Conservation (phyloP, 1,140 invertebrate genomes). For the Gonatopus flavifemur region DNA sequence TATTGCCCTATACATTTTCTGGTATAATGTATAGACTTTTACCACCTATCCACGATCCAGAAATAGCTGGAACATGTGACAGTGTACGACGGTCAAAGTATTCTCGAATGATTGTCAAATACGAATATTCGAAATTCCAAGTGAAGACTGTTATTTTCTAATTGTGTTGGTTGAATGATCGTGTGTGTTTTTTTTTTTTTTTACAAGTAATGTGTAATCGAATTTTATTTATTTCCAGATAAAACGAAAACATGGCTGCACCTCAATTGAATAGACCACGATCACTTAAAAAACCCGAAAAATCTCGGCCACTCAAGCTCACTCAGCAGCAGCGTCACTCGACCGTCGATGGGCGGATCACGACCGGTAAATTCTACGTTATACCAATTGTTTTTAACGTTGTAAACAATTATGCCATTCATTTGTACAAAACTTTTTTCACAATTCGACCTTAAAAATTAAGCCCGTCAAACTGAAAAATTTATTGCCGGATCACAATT, state of each 20-base stretch:
- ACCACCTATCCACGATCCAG: too few species aligned
- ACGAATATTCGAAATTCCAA: neutral
- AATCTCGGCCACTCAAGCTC: conserved; percentile 70
- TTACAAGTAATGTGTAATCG: neutral
- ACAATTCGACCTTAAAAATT: too few species aligned
- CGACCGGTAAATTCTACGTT: conserved; percentile 41
- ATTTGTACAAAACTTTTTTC: neutral
- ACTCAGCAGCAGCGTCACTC: conserved; percentile 49
- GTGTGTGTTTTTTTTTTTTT: conserved; percentile 7
- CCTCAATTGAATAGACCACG: conserved; percentile 51
- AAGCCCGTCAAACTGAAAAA: too few species aligned
- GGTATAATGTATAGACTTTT: too few species aligned
- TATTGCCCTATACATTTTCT: too few species aligned
- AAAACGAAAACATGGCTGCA: conserved; percentile 47
- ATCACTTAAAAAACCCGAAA: conserved; percentile 70
- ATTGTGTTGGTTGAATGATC: too few species aligned
- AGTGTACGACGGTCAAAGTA: neutral
- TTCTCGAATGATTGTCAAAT: neutral
- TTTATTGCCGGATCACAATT: too few species aligned
- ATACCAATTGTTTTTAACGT: conserved; percentile 44
- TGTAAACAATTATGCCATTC: neutral
- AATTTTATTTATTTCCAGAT: conserved; percentile 13
- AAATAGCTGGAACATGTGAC: too few species aligned
- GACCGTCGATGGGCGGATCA: conserved; percentile 54
- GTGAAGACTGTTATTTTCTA: too few species aligned